These are phyloP conservation scores for Tricholaema leucomelas DNA, from an alignment of 2,113 vertebrate species.

Conservation along the genomic window DNA sequence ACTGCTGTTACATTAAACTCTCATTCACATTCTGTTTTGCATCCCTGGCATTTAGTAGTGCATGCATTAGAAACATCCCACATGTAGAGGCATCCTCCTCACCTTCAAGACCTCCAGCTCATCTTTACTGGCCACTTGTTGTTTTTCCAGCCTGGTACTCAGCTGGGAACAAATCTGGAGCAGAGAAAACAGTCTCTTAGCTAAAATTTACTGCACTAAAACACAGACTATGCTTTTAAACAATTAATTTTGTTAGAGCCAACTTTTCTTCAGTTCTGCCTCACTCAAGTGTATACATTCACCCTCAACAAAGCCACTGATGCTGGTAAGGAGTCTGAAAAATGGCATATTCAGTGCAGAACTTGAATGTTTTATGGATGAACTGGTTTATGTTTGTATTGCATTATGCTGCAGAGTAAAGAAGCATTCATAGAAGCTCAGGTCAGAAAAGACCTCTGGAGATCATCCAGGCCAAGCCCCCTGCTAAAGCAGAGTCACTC, in stretches of 20 bases:
- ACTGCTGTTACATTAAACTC: not conserved
- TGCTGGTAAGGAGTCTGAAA: not conserved
- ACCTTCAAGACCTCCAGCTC: conserved; percentile 96
- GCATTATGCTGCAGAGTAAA: not conserved
- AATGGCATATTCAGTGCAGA: not conserved
- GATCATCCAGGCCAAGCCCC: too few species aligned
- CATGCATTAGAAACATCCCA: not conserved
- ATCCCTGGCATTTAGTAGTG: not conserved
- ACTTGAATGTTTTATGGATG: not conserved
- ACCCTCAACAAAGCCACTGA: not conserved
- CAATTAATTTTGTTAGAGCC: not conserved
- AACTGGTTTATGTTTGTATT: not conserved
- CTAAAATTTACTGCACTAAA: not conserved
- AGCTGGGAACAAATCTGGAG: conserved; percentile 96
- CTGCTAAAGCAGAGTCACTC: too few species aligned
- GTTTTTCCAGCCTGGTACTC: conserved; percentile 94
- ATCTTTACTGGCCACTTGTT: conserved; percentile 92
- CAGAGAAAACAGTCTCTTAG: conserved; percentile 31
- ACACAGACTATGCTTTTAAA: not conserved
- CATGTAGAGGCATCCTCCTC: not conserved
- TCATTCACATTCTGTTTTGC: not conserved
- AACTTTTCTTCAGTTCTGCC: not conserved
- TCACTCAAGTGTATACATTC: not conserved
- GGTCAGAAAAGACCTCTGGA: too few species aligned
- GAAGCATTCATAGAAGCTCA: not conserved